These are phyloP conservation scores for Phytoseiulus persimilis DNA, from an alignment of 2,888 invertebrate genomes.

Conservation along the genomic window DNA sequence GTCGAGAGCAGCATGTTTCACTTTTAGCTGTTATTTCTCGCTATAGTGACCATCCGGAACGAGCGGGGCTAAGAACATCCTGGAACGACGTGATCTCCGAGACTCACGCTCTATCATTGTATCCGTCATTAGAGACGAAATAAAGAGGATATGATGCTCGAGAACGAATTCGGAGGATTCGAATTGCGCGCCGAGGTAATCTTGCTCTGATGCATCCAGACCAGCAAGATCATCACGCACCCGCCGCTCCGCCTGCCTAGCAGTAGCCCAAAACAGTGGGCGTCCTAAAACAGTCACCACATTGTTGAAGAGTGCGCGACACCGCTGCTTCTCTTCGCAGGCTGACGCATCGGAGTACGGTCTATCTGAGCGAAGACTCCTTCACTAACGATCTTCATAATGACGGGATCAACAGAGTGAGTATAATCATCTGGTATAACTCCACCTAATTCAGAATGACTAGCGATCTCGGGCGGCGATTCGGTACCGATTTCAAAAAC, in stretches of 20 bases:
- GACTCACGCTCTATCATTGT: too few relatives aligned
- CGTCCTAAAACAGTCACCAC: background rate
- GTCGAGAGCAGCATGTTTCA: too few relatives aligned
- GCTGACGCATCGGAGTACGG: background rate
- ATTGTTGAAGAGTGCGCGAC: conserved; percentile 5
- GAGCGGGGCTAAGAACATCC: too few relatives aligned
- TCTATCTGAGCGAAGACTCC: background rate
- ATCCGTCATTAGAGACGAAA: too few relatives aligned
- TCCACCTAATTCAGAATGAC: background rate
- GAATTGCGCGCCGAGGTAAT: background rate
- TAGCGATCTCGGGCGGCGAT: background rate
- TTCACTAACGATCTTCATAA: background rate
- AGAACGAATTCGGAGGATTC: background rate
- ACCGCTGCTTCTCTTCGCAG: background rate
- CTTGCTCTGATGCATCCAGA: background rate
- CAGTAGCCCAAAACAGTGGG: background rate
- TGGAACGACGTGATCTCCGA: too few relatives aligned
- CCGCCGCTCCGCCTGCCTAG: background rate
- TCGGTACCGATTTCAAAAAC: background rate
- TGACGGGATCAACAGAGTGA: background rate
- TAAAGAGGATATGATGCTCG: too few relatives aligned
- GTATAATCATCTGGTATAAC: background rate
- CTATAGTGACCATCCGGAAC: too few relatives aligned
- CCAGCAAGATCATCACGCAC: background rate
- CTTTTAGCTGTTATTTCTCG: too few relatives aligned